Conservation (phyloP, 2,888 invertebrate genomes). For the Ichneumoninae sp. region DNA sequence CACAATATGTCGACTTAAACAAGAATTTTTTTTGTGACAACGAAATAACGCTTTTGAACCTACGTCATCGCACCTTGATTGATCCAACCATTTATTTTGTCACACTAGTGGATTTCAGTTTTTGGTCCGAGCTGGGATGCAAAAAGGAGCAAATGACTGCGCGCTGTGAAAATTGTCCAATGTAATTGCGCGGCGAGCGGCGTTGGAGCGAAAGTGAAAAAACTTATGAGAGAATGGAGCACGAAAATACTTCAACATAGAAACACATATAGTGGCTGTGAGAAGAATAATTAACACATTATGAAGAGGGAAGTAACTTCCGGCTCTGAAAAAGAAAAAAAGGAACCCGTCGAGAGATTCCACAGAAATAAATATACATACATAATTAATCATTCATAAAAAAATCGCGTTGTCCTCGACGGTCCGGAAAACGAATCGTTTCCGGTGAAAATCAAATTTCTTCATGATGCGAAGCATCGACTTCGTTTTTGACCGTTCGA, state of each 20-base stretch:
- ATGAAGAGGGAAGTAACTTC: constrained; percentile 34
- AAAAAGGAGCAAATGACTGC: background rate
- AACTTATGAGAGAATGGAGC: constrained; percentile 33
- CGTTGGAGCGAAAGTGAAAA: constrained; percentile 42
- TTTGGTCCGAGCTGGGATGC: background rate
- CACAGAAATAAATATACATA: background rate
- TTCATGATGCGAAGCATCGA: too few species aligned
- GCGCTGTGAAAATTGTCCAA: background rate
- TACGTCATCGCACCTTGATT: too few species aligned
- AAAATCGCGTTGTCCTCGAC: too few species aligned
- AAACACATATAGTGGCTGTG: background rate
- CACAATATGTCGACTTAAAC: too few species aligned
- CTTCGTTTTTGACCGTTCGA: too few species aligned
- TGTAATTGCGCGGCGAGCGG: background rate
- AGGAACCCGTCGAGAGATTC: background rate
- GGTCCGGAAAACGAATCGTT: too few species aligned
- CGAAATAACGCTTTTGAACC: too few species aligned
- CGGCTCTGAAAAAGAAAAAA: constrained; percentile 4
- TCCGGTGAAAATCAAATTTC: too few species aligned
- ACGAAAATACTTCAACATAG: constrained; percentile 12
- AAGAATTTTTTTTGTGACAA: too few species aligned
- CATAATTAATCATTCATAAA: background rate
- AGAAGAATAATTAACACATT: constrained; percentile 41
- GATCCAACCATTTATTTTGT: too few species aligned
- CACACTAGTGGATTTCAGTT: too few species aligned